Conservation (phyloP, 92 coral and sea anemone genomes). For the Anthopleura xanthogrammica region DNA sequence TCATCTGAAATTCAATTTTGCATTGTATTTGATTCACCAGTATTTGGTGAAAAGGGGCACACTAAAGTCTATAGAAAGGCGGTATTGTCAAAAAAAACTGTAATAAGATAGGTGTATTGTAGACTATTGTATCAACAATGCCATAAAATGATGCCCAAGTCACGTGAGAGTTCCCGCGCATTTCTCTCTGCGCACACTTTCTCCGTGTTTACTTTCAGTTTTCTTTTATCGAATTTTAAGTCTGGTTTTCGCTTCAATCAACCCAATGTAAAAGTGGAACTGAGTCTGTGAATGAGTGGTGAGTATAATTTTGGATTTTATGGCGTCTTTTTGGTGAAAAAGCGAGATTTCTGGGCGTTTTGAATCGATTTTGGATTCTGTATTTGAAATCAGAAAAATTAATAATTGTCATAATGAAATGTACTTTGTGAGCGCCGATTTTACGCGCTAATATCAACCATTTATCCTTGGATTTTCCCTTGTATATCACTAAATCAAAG, state of each 20-base stretch:
- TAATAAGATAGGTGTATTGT: neutral
- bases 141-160: slow-evolving; percentile 31
- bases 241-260: slow-evolving; percentile 16
- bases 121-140: slow-evolving; percentile 4
- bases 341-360: slow-evolving; percentile 1
- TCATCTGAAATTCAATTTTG: neutral
- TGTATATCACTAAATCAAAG: neutral
- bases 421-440: slow-evolving; percentile 7
- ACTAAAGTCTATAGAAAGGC: neutral
- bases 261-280: slow-evolving; percentile 7
- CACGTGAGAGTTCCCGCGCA: slow-evolving; percentile 44
- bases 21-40: neutral
- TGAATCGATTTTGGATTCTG: neutral
- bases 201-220: slow-evolving; percentile 31
- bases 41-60: neutral
- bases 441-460: neutral
- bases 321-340: neutral
- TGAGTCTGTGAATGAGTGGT: slow-evolving; percentile 10
- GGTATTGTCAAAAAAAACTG: neutral
- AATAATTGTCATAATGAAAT: slow-evolving; percentile 12
- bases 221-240: slow-evolving; percentile 24
- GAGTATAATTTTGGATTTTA: neutral
- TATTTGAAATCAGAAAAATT: slow-evolving; percentile 29
- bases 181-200: slow-evolving; percentile 37
- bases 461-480: neutral